These are phyloP conservation scores for Pollenia amentaria DNA, from an alignment of 2,888 invertebrate species.

Conservation along the genomic window DNA sequence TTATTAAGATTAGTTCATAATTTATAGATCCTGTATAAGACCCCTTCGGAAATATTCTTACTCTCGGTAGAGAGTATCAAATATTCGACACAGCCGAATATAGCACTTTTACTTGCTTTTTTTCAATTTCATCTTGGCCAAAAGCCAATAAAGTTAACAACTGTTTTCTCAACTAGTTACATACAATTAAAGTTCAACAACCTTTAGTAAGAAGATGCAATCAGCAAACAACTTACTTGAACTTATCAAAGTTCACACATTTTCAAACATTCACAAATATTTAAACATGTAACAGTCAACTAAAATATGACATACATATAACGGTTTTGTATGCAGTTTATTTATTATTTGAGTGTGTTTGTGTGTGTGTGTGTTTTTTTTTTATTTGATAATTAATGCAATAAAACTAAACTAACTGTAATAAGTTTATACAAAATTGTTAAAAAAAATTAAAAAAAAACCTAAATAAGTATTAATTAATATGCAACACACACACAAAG, in stretches of 20 bases:
- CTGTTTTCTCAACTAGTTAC: neutral
- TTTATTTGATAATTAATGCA: neutral
- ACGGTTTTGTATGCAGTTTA: conserved; percentile 37
- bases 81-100: neutral
- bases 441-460: conserved; percentile 8
- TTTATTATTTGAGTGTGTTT: neutral
- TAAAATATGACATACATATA: conserved; percentile 67
- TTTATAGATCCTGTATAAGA: too few species aligned
- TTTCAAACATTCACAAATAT: conserved; percentile 4
- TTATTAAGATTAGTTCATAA: too few species aligned
- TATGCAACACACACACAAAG: conserved; percentile 32
- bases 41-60: too few species aligned
- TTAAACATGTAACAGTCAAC: conserved; percentile 22
- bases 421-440: conserved; percentile 1
- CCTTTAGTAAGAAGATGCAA: conserved; percentile 50
- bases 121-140: neutral
- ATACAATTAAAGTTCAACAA: conserved; percentile 33
- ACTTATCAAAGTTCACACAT: neutral
- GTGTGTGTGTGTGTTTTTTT: neutral
- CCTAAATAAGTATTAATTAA: conserved; percentile 41
- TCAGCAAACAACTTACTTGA: neutral
- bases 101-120: neutral
- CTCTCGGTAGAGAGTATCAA: too few species aligned
- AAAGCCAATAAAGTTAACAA: conserved; percentile 18
- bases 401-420: conserved; percentile 25